phyloP scores from a whole-genome alignment of 2,888 invertebrate species.

The Sturmia bella region DNA sequence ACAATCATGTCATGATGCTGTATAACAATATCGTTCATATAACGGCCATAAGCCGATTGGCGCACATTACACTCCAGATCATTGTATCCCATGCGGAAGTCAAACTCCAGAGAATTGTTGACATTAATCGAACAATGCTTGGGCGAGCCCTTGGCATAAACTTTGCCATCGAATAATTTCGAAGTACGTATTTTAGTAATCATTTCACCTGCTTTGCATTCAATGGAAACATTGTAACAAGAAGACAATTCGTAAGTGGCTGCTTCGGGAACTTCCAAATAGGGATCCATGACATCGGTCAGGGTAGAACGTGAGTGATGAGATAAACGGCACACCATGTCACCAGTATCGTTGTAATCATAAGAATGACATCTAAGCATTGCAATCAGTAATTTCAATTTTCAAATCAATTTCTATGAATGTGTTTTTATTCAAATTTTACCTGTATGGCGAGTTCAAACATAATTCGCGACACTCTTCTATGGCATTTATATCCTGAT shows the following conservation, averaged over 20 bases:
- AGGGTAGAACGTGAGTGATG: constrained; percentile 95
- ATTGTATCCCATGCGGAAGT: constrained; percentile 94
- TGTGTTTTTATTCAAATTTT: constrained; percentile 46
- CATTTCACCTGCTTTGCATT: constrained; percentile 96
- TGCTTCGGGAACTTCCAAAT: constrained; percentile 94
- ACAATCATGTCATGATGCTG: constrained; percentile 98
- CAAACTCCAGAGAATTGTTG: constrained; percentile 93
- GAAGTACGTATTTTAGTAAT: constrained; percentile 95
- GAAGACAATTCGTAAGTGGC: constrained; percentile 95
- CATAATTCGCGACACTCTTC: constrained; percentile 95
- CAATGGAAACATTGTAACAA: constrained; percentile 96
- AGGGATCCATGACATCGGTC: constrained; percentile 94
- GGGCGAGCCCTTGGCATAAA: constrained; percentile 96
- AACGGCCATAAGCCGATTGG: constrained; percentile 91
- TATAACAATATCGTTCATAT: constrained; percentile 95
- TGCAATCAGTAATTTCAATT: not conserved
- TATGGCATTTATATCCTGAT: constrained; percentile 92
- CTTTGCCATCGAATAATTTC: constrained; percentile 95
- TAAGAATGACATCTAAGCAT: constrained; percentile 92
- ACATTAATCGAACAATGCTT: constrained; percentile 96
- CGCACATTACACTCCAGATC: constrained; percentile 96
- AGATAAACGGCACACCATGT: constrained; percentile 95
- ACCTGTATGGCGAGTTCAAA: constrained; percentile 92
- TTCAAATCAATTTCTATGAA: not conserved
- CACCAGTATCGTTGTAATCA: constrained; percentile 96